Evolutionary conservation across 2,888 invertebrate species (phyloP).

Genomic region (Rhamnusium bicolor): DNA sequence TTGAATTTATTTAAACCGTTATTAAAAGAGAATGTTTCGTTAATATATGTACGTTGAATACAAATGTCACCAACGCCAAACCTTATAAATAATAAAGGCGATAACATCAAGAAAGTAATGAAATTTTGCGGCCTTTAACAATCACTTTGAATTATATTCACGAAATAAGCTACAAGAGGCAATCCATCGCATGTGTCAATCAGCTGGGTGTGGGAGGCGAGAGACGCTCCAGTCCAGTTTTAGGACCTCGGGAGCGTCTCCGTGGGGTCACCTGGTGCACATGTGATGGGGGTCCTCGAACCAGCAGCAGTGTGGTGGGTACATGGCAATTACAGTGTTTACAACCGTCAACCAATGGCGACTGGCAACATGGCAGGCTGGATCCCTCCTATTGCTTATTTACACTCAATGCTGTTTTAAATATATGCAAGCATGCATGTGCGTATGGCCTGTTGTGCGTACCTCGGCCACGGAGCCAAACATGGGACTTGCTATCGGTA

Average conservation of each 20-base stretch:
- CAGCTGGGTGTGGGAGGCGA: conserved; percentile 21
- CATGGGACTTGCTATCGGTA: conserved; percentile 22
- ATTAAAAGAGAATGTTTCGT: background rate
- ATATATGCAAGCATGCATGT: conserved; percentile 26
- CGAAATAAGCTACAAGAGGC: conserved; percentile 11
- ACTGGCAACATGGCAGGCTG: conserved; percentile 60
- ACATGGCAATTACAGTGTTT: conserved; percentile 60
- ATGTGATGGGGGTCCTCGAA: conserved; percentile 23
- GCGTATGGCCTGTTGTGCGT: conserved; percentile 15
- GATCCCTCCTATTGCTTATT: conserved; percentile 58
- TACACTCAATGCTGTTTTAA: conserved; percentile 38
- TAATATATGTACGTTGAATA: background rate
- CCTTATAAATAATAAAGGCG: conserved; percentile 11
- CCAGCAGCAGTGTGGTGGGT: conserved; percentile 55
- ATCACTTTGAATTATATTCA: background rate
- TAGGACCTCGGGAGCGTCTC: conserved; percentile 18
- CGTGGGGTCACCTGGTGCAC: conserved; percentile 27
- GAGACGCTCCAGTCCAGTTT: conserved; percentile 1
- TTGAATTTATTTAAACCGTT: background rate
- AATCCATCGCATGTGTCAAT: conserved; percentile 9
- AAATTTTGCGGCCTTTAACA: background rate
- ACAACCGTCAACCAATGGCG: conserved; percentile 61
- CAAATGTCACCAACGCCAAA: background rate
- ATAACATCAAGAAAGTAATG: conserved; percentile 16
- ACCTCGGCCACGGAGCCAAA: conserved; percentile 1